Conservation (phyloP, 2,797 vertebrate genomes). For the Siniperca obscura region DNA sequence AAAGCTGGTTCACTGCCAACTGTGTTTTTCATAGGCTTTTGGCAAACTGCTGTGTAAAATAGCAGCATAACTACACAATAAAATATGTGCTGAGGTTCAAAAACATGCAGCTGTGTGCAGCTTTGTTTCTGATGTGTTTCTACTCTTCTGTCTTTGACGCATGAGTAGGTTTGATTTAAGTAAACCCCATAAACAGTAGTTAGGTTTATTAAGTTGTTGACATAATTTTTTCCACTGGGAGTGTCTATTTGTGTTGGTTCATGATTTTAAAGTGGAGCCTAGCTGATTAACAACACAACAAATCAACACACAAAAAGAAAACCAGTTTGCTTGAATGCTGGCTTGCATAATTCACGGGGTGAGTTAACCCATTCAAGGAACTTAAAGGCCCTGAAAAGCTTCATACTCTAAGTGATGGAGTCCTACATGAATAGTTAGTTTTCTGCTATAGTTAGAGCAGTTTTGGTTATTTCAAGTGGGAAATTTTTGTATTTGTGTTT, state of each 20-base stretch:
- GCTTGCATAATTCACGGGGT: not conserved
- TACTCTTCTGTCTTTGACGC: not conserved
- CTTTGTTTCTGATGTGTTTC: constrained; percentile 4
- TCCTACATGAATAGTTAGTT: not conserved
- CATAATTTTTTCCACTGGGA: not conserved
- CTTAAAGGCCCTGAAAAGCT: not conserved
- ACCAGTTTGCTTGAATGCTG: not conserved
- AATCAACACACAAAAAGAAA: no score
- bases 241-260: not conserved
- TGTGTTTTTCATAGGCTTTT: constrained; percentile 19
- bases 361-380: not conserved
- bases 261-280: not conserved
- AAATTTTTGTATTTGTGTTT: no score
- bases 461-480: no score
- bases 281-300: not conserved
- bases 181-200: constrained; percentile 8
- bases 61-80: not conserved
- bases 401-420: not conserved
- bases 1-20: not conserved
- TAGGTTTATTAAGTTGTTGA: constrained; percentile 1
- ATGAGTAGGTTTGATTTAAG: constrained; percentile 5
- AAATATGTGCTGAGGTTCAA: not conserved
- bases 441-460: not conserved
- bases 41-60: constrained; percentile 9
- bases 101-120: constrained; percentile 1